Evolutionary conservation across 2,113 vertebrate genomes (phyloP), one percentile per base, ranked within the genome.

Genomic region (Mobula birostris): DNA sequence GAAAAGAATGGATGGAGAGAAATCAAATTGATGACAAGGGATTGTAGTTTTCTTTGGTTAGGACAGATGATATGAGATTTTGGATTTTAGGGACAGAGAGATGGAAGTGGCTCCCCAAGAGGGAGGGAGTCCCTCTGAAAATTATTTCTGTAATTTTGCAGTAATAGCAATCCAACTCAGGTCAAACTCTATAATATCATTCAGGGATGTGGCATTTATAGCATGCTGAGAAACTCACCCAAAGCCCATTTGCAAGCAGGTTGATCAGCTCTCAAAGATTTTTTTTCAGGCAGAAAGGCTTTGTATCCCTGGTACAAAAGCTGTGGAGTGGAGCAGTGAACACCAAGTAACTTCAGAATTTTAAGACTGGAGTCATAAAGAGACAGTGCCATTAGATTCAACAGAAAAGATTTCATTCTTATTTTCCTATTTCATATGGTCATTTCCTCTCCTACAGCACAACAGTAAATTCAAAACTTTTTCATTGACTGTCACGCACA

Each of bases 291-390:
- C 83, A 87, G 8, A 58, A 21, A 87, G 24, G 40, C 83, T 58
- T 87, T 87, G 83, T 87, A 87, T 87, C 48, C 27, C 83, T 29
- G 29, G 83, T 56, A 61, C 83, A 58, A 87, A 61, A 48, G 83
- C 48, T 61, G 56, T 87, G 83, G 83, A 87, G 48, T 87, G 48
- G 83, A 87, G 48, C 48, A 87, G 83, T 87, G 83, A 61, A 85
- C 82, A 85, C 8, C 56, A 58, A 85, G 48, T 58, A 56, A 87
- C 24, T 48, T 58, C 83, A 87, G 24, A 56, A 87, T 56, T 21
- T 17, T 21, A 83, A 36, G 36, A 87, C 83, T 61, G 83, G 48
- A 56, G 24, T 87, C 83, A 56, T 87, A 24, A 85, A 85, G 21
- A 29, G 83, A 61, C 83, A 87, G 24, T 7, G 24, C 9, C 48